Evolutionary conservation across 1,140 invertebrate genomes (phyloP).

Genomic region (Tetraneura akinire): DNA sequence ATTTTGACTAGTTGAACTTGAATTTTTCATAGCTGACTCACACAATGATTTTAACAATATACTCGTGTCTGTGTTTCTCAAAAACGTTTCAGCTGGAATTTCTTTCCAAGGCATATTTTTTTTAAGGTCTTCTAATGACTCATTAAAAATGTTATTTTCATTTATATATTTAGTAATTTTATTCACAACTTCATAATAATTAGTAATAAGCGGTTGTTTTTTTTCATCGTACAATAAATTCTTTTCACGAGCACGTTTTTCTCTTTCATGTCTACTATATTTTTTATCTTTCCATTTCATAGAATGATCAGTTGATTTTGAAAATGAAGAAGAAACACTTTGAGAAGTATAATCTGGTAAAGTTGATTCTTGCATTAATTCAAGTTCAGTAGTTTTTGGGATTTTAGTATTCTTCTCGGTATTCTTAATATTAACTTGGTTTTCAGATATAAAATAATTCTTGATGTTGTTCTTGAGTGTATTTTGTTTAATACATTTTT

Average conservation of each 20-base stretch:
- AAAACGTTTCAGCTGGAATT: background rate
- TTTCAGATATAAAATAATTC: background rate
- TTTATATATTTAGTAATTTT: conserved; percentile 10
- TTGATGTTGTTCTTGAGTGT: background rate
- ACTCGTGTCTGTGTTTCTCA: background rate
- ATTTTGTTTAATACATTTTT: background rate
- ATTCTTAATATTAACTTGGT: background rate
- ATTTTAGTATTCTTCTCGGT: background rate
- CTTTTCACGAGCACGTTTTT: background rate
- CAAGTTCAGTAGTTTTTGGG: too few species aligned
- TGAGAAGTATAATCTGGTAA: background rate
- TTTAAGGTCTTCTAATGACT: background rate
- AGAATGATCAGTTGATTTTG: background rate
- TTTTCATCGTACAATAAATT: background rate
- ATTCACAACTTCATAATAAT: background rate
- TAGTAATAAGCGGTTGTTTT: background rate
- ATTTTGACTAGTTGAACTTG: background rate
- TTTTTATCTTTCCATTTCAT: background rate
- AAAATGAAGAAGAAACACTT: background rate
- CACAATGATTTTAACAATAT: background rate
- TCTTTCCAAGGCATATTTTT: conserved; percentile 3
- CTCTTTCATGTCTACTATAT: background rate
- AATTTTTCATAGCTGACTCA: background rate
- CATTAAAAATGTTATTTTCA: background rate
- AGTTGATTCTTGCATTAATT: too few species aligned